phyloP scores from a whole-genome alignment of 2,113 vertebrate genomes.

The Amphiprion ocellaris region DNA sequence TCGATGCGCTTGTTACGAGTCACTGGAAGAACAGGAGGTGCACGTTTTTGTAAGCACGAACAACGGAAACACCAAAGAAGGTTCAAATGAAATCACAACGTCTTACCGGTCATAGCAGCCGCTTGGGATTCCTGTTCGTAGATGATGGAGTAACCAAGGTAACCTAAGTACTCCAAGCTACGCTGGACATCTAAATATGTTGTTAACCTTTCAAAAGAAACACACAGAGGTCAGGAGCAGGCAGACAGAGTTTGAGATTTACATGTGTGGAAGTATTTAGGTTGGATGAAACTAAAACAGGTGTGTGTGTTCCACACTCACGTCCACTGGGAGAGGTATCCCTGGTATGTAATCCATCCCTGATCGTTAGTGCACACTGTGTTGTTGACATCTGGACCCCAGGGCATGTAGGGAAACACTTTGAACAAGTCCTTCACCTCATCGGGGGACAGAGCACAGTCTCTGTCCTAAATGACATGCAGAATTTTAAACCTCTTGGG shows the following conservation, averaged over 20 bases:
- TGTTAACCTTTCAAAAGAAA: constrained; percentile 87
- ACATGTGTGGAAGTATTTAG: background rate
- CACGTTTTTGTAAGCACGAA: background rate
- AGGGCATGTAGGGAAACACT: constrained; percentile 98
- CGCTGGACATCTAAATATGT: constrained; percentile 97
- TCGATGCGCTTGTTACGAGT: constrained; percentile 98
- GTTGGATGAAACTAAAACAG: background rate
- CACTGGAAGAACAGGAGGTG: constrained; percentile 81
- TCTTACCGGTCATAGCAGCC: constrained; percentile 93
- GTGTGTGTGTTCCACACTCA: constrained; percentile 83
- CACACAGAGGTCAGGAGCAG: background rate
- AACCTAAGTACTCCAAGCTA: constrained; percentile 96
- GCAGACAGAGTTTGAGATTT: background rate
- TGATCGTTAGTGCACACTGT: constrained; percentile 96
- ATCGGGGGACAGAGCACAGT: constrained; percentile 95
- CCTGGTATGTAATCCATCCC: constrained; percentile 99
- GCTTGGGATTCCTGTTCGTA: constrained; percentile 97
- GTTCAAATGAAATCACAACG: background rate
- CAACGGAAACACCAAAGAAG: background rate
- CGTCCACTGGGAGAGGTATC: constrained; percentile 99
- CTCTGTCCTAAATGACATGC: constrained; percentile 89
- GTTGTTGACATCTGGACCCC: constrained; percentile 98
- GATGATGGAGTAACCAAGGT: constrained; percentile 97
- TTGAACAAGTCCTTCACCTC: constrained; percentile 98
- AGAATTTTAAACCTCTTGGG: background rate